Evolutionary conservation across 2,797 vertebrate genomes (phyloP).

Genomic region (Carapus acus): DNA sequence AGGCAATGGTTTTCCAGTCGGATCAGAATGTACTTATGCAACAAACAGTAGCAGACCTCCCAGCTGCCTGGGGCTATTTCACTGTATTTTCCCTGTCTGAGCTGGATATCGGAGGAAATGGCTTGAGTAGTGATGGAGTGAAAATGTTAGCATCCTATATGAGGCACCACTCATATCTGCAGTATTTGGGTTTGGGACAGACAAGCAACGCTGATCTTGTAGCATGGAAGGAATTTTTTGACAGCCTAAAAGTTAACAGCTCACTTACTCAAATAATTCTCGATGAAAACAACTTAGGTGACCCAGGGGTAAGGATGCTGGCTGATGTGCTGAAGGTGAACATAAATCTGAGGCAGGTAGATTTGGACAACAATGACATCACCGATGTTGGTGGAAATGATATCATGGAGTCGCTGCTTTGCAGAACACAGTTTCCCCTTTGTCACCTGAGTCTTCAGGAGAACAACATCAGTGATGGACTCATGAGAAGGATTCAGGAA

Average conservation of each 20-base stretch:
- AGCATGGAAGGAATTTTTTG: slow-evolving; percentile 74
- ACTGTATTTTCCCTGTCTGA: slow-evolving; percentile 64
- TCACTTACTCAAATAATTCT: slow-evolving; percentile 69
- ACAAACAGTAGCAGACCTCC: slow-evolving; percentile 8
- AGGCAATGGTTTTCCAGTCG: slow-evolving; percentile 30
- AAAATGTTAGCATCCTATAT: slow-evolving; percentile 69
- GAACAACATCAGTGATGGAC: slow-evolving; percentile 68
- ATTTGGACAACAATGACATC: slow-evolving; percentile 72
- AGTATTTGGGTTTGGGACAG: slow-evolving; percentile 75
- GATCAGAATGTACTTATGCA: slow-evolving; percentile 38
- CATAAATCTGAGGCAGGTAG: slow-evolving; percentile 62
- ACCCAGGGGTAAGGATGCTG: slow-evolving; percentile 71
- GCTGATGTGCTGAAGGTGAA: slow-evolving; percentile 67
- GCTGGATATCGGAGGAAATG: slow-evolving; percentile 77
- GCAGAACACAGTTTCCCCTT: slow-evolving; percentile 51
- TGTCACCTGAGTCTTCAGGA: slow-evolving; percentile 71
- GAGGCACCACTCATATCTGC: slow-evolving; percentile 68
- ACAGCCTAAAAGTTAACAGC: slow-evolving; percentile 69
- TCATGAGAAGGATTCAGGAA: slow-evolving; percentile 69
- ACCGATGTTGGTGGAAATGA: slow-evolving; percentile 73
- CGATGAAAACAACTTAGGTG: slow-evolving; percentile 74
- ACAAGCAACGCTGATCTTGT: slow-evolving; percentile 56
- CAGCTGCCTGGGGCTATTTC: slow-evolving; percentile 44
- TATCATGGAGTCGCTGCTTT: slow-evolving; percentile 65
- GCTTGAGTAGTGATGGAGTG: slow-evolving; percentile 65